Evolutionary conservation across 1,140 invertebrate species (phyloP), one percentile per base, ranked within the genome.

Genomic region (Camponotus vicinus): DNA sequence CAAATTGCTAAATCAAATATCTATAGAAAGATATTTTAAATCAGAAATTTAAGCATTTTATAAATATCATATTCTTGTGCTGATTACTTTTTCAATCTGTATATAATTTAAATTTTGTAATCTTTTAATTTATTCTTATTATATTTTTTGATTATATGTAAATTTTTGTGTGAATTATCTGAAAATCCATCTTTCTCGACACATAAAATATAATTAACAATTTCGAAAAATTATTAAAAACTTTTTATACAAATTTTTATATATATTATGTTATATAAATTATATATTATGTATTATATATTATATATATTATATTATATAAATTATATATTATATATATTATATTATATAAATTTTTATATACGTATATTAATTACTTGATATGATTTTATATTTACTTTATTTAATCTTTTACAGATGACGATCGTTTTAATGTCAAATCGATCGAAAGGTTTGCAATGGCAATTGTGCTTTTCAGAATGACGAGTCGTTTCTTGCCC

Each of bases 401-500:
- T 3, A n/a, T n/a, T 52, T 63, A 49, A n/a, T 40, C 1, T 37
- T 52, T 1, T 18, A 8, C 8, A 27, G 34, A 55, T 15, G 1
- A 15, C 40, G 55, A 18, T 2, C 2, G 32, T 8, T 55, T 1
- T 15, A 79, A 13, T 6, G 3, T 37, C 6, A 45, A 21, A 27
- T 18, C 3, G 40, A 70, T 69, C 55, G 49, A 67, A 52, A 67
- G 6, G 13, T n/a, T 80, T 13, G 32, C n/a, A 52, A 45, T 55
- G 13, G 34, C n/a, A 49, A 70, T 40, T 64, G n/a, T n/a, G 70
- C 82, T 37, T 77, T 57, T 18, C 27, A 66, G 4, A 40, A 64
- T 18, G 32, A 27, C 42, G 52, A 15, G 45, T 45, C 69, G 32
- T 75, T 89, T 89, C 64, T 89, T 86, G 64, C 69, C 76, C 27